Percentiles rank a stretch among this genome's conserved stretches.
Evolutionary conservation across 2,113 vertebrate genomes (phyloP).

Genomic region (Amphilophus citrinellus): DNA sequence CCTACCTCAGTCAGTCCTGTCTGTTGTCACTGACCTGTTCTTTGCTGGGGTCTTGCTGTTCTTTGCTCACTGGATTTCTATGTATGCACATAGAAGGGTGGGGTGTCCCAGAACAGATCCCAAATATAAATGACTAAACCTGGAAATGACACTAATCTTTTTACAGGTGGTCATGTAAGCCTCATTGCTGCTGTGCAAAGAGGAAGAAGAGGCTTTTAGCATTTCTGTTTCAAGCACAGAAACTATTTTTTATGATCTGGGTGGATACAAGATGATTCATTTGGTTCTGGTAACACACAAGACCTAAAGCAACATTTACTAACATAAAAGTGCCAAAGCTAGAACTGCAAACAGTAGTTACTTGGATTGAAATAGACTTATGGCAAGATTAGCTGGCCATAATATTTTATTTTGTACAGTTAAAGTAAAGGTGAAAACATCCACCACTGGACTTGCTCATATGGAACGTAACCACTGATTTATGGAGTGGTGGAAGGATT

Average conservation of each 20-base stretch:
- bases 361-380: not conserved
- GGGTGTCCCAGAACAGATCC: not conserved
- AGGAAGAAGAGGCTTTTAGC: not conserved
- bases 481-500: slow-evolving; percentile 9
- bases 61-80: not conserved
- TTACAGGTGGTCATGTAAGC: not conserved
- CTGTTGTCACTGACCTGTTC: not conserved
- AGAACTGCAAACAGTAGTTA: not conserved
- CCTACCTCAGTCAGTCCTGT: not conserved
- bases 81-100: not conserved
- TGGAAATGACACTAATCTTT: not conserved
- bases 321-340: not conserved
- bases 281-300: not conserved
- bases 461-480: slow-evolving; percentile 39
- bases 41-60: not conserved
- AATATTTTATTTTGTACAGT: slow-evolving; percentile 43
- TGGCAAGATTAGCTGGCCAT: slow-evolving; percentile 9
- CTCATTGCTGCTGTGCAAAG: not conserved
- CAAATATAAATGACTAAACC: not conserved
- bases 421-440: slow-evolving; percentile 37
- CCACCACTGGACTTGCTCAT: not conserved
- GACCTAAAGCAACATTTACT: not conserved
- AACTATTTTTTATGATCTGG: not conserved
- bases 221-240: not conserved
- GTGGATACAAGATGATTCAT: not conserved